Conservation (phyloP, 1,140 invertebrate species). For the Thrips palmi region DNA sequence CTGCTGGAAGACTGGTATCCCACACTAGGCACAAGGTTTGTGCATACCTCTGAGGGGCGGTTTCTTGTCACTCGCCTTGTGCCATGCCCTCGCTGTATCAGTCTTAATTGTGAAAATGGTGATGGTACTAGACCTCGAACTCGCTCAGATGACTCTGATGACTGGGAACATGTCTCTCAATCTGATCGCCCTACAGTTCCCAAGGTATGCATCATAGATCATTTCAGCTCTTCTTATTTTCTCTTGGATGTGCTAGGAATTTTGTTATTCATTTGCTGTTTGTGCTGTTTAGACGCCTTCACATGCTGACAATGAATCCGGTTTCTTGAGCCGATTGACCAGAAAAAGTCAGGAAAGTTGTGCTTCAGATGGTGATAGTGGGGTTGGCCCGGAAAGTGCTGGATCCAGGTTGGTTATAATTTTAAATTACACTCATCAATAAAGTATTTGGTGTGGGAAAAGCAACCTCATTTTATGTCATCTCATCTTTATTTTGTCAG, state of each 20-base stretch:
- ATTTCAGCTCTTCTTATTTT: too few species aligned
- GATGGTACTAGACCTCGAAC: background rate
- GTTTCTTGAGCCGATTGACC: too few species aligned
- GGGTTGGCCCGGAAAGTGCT: constrained; percentile 49
- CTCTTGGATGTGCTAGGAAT: too few species aligned
- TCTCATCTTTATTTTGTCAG: constrained; percentile 28
- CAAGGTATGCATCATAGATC: too few species aligned
- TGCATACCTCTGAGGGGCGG: constrained; percentile 90
- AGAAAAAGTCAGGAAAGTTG: constrained; percentile 52
- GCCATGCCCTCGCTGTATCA: constrained; percentile 74
- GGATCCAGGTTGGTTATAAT: constrained; percentile 24
- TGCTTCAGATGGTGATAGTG: constrained; percentile 58
- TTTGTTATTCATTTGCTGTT: too few species aligned
- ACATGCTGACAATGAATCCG: too few species aligned
- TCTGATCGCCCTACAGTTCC: too few species aligned
- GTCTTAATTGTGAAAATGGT: constrained; percentile 16
- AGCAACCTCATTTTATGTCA: background rate
- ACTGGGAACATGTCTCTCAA: too few species aligned
- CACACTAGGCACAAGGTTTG: constrained; percentile 84
- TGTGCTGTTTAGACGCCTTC: too few species aligned
- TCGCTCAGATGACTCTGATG: too few species aligned
- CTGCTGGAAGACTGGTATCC: constrained; percentile 98
- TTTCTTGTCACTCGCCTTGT: constrained; percentile 88
- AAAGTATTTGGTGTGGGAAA: constrained; percentile 1
- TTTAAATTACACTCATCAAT: too few species aligned